Conservation (phyloP, 1,140 invertebrate species). For the Neodiprion pinetum region DNA sequence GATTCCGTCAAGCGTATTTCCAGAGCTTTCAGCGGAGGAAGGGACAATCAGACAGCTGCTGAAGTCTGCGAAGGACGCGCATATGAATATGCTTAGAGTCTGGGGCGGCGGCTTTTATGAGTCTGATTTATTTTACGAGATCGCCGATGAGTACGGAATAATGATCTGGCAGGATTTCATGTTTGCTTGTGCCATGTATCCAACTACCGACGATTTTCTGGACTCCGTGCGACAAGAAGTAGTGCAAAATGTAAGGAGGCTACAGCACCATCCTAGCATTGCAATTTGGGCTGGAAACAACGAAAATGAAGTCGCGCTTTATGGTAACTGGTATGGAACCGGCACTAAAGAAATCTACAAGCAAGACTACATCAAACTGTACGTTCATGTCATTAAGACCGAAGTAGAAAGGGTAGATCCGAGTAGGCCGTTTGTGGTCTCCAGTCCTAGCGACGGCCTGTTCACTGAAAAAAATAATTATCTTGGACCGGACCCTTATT, state of each 20-base stretch:
- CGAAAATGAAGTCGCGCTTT: conserved; percentile 93
- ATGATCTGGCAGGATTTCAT: conserved; percentile 96
- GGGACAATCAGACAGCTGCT: conserved; percentile 68
- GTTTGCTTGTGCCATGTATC: conserved; percentile 98
- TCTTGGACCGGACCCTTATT: conserved; percentile 79
- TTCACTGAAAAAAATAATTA: conserved; percentile 79
- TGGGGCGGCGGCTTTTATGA: conserved; percentile 99
- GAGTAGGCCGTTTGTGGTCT: conserved; percentile 76
- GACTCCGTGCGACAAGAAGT: conserved; percentile 80
- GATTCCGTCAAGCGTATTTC: conserved; percentile 90
- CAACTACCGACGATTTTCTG: conserved; percentile 77
- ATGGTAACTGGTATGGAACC: conserved; percentile 85
- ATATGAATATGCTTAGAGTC: conserved; percentile 95
- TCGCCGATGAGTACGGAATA: conserved; percentile 82
- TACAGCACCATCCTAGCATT: conserved; percentile 90
- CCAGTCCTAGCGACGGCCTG: conserved; percentile 92
- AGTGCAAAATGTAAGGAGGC: conserved; percentile 80
- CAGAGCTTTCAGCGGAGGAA: conserved; percentile 71
- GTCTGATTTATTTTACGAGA: conserved; percentile 88
- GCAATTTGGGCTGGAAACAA: conserved; percentile 95
- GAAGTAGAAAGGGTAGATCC: conserved; percentile 71
- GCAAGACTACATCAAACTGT: conserved; percentile 86
- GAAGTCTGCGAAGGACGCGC: conserved; percentile 73
- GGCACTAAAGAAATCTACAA: conserved; percentile 67
- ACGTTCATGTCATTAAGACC: conserved; percentile 78